phyloP scores from a whole-genome alignment of 2,797 vertebrate species.

The Mormyrus proboscirostris region DNA sequence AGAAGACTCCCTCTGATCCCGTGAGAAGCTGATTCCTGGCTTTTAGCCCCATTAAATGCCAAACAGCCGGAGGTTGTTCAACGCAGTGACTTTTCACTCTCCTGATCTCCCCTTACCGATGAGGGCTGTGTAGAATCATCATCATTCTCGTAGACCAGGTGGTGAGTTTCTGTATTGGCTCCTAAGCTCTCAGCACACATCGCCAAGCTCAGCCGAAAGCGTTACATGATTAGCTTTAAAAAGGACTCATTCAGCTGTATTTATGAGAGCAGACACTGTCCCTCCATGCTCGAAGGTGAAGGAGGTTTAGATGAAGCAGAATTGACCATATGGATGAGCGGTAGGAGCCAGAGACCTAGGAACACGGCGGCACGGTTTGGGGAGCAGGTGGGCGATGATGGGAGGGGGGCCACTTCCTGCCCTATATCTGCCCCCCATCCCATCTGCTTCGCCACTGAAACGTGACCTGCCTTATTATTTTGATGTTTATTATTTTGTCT shows the following conservation, averaged over 20 bases:
- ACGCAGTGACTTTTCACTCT: not conserved
- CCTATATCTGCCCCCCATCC: not conserved
- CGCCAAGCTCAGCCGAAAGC: not conserved
- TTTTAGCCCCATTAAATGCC: not conserved
- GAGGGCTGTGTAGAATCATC: not conserved
- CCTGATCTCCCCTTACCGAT: not conserved
- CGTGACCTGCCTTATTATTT: not conserved
- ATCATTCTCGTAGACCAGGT: not conserved
- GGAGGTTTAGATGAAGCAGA: not conserved
- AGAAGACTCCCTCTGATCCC: not conserved
- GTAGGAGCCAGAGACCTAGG: not conserved
- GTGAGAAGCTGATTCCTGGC: not conserved
- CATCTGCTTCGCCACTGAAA: not conserved
- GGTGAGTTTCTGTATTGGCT: not conserved
- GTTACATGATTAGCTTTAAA: not conserved
- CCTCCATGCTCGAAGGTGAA: not conserved
- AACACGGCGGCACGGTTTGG: not conserved
- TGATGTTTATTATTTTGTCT: not conserved
- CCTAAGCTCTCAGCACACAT: not conserved
- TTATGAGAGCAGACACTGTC: not conserved
- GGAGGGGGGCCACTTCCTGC: not conserved
- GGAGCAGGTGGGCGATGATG: not conserved
- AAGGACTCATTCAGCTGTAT: not conserved
- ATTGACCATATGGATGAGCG: not conserved
- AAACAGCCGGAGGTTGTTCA: not conserved